Base-by-base conservation (phyloP, 2,797 vertebrate genomes). In the Eupleurogrammus muticus region DNA sequence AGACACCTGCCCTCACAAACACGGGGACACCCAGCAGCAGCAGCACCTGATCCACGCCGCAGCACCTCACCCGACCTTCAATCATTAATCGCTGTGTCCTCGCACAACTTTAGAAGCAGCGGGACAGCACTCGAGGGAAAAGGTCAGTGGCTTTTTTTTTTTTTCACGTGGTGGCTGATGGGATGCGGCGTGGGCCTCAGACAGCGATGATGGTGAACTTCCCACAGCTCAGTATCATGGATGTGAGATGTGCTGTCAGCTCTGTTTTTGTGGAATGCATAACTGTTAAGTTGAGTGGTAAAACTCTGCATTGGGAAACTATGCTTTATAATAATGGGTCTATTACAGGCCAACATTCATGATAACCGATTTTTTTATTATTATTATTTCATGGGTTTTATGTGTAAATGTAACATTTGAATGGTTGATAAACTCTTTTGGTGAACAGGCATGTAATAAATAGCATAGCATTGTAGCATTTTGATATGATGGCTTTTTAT, bases 81-180 rank as follows among this genome's bases (percentile, higher is more conserved):
- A 61, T 12, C 65, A 13, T 32, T 53, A 58, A 9, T 10, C 21
- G 3, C 4, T 35, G 32, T n/a, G 24, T 24, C 42, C 38, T 46
- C 24, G 19, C 54, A 35, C 24, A 34, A 20, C 5, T 58, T 46
- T 10, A 38, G 23, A 40, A 60, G 44, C 61, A 60, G 47, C 59
- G 38, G 49, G 52, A 63, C 49, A 0, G 55, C 10, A 35, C 50
- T 47, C 42, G 23, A 9, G n/a, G 21, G 32, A 46, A 44, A 78
- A 90, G 87, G 87, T 90, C 59, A 72, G 90, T 87, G 58, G 63
- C 44, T 73, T 77, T n/a, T n/a, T n/a, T n/a, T n/a, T n/a, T n/a
- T n/a, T n/a, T 66, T 49, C 40, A 42, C 35, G 55, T 48, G 59
- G 32, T 36, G 65, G 60, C 46, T 66, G 56, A 69, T 50, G 74